Base-by-base conservation (phyloP, 2,797 vertebrate genomes). In the Chrysocyon brachyurus region DNA sequence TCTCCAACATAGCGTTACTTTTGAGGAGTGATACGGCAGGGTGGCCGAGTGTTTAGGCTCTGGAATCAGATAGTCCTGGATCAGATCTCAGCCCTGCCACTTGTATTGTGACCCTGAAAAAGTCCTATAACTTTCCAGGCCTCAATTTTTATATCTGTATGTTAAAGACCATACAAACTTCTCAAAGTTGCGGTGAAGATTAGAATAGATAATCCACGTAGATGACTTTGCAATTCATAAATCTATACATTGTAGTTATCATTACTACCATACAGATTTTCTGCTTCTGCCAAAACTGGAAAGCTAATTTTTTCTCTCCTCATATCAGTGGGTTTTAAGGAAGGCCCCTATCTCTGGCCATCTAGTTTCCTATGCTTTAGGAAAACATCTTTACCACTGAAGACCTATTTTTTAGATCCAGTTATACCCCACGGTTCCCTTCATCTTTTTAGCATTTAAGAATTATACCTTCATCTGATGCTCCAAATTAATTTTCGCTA, bases 391-490 rank as follows among this genome's bases (percentile, higher is more conserved):
- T 84, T 75, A 79, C 26, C 57, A 49, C 28, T 75, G 11, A 73
- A 84, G 46, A 77, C 19, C 10, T 81, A 22, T 21, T 40, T 70
- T 96, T 90, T 87, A 91, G 31, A 97, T 59, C 15, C 22, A 77
- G 9, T 95, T 86, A 59, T 2, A 28, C 3, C 5, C 14, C 46
- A 75, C 1, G 11, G 77, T 49, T 49, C 70, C 36, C 28, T 95
- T 72, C 49, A 61, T 87, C 28, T 4, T 56, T 28, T 75, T 31
- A 89, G 4, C 16, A 26, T 68, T 78, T 88, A 83, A 96, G 75
- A 95, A 68, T 91, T 68, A 52, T 64, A 8, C 5, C 52, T 90
- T 87, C 19, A 70, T 83, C 11, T 94, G 28, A 84, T 49, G 28
- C 31, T n/a, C 12, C 7, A 73, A 94, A 84, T 87, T 75, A n/a